Base-by-base conservation (phyloP, 2,113 vertebrate species). In the Proterorhinus semilunaris region DNA sequence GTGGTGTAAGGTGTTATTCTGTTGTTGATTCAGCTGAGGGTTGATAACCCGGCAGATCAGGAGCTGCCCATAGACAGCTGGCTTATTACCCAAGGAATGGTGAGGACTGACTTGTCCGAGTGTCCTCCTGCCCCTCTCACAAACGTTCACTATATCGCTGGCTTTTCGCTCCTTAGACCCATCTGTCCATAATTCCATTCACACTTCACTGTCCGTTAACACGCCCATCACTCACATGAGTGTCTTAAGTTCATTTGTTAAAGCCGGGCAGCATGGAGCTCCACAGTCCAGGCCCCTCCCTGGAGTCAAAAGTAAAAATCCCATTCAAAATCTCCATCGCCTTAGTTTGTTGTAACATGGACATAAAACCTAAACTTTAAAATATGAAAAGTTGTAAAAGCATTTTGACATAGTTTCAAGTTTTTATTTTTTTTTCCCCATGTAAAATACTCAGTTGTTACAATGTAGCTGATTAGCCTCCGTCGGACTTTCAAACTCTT, bases 31-130 rank as follows among this genome's bases (percentile, higher is more conserved):
- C 95, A 97, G 96, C 95, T 91, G 93, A 97, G 94, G 94, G 92
- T 93, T 95, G 95, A 93, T 93, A 94, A 93, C 88, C 88, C 87
- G 64, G 92, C 93, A 92, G 95, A 94, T 92, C 90, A 96, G 95
- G 95, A 98, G 92, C 90, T 91, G 87, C 97, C 97, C 88, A 98
- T 98, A 98, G 97, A 99, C 96, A 95, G 94, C 95, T 99, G 98
- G 98, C 97, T 99, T 90, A 97, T 98, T 90, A 95, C 95, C 91
- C 97, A 99, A 98, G 98, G 98, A 99, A 99, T 99, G 98, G 98
- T 99, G 98, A 99, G 96, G 94, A 93, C 88, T 93, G 92, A 91
- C 92, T 75, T 79, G 87, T 92, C 3, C 89, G 87, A 91, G 90
- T 90, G 91, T 88, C 86, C 86, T 84, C 87, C 80, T 74, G 45